phyloP scores from a whole-genome alignment of 2,113 vertebrate species.

The Haplochromis burtoni region DNA sequence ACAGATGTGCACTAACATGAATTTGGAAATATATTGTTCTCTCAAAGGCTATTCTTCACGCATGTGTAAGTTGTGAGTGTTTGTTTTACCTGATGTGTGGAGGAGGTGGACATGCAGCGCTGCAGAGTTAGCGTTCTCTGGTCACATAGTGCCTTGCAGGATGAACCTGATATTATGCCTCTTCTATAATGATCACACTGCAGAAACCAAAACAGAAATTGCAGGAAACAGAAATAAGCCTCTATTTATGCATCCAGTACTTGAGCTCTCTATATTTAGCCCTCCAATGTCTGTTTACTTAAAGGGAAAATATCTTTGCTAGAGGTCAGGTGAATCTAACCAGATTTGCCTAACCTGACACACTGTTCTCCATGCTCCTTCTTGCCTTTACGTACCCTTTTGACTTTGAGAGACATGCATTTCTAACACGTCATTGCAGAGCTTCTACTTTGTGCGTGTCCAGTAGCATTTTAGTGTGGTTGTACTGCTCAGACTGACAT shows the following conservation, averaged over 20 bases:
- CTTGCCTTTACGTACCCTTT: neutral
- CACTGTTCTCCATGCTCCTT: neutral
- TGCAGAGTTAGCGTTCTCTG: constrained; percentile 80
- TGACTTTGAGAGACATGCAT: neutral
- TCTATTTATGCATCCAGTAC: neutral
- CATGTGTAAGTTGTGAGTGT: neutral
- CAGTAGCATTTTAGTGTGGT: neutral
- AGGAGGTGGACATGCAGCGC: constrained; percentile 82
- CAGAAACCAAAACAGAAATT: constrained; percentile 3
- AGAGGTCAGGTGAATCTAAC: neutral
- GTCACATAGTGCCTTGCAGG: constrained; percentile 87
- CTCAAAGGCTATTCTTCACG: neutral
- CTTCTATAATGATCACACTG: constrained; percentile 96
- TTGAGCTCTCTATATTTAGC: neutral
- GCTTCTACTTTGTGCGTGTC: neutral
- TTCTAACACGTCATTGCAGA: neutral
- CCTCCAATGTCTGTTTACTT: neutral
- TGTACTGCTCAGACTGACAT: neutral
- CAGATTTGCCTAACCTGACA: neutral
- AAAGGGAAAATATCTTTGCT: neutral
- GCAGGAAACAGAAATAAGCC: neutral
- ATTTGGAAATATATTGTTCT: neutral
- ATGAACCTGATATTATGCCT: constrained; percentile 90
- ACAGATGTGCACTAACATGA: neutral
- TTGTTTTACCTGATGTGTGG: constrained; percentile 80